Evolutionary conservation across 2,888 invertebrate species (phyloP).

Genomic region (Rhaphigaster nebulosa): DNA sequence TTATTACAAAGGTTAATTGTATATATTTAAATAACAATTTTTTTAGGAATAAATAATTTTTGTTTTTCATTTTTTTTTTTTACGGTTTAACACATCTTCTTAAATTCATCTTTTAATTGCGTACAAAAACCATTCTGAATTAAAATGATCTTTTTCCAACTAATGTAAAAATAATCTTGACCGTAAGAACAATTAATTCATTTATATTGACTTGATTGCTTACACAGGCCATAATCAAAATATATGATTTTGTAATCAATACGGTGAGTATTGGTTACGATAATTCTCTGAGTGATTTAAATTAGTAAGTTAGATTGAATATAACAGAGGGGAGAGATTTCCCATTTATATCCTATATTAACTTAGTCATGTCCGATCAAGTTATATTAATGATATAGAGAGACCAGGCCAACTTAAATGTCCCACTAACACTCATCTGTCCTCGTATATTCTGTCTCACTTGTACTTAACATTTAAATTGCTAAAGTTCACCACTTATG

Average conservation of each 20-base stretch:
- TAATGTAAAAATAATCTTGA: too few relatives aligned
- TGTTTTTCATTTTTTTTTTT: too few relatives aligned
- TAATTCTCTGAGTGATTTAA: not conserved
- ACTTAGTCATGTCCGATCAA: slow-evolving; percentile 2
- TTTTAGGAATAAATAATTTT: too few relatives aligned
- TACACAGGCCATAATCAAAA: not conserved
- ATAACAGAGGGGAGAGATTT: not conserved
- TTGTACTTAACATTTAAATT: not conserved
- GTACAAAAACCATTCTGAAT: too few relatives aligned
- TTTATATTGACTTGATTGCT: too few relatives aligned
- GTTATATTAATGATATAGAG: slow-evolving; percentile 18
- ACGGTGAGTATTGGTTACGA: not conserved
- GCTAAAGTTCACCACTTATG: not conserved
- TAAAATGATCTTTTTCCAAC: too few relatives aligned
- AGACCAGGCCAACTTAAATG: not conserved
- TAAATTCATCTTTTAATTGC: too few relatives aligned
- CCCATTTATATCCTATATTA: slow-evolving; percentile 1
- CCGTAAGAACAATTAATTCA: too few relatives aligned
- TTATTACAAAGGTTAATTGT: too few relatives aligned
- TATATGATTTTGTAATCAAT: not conserved
- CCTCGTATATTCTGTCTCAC: not conserved
- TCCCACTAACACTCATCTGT: not conserved
- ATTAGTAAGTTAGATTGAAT: slow-evolving; percentile 36
- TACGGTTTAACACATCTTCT: too few relatives aligned
- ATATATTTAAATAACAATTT: too few relatives aligned